Evolutionary conservation across 2,888 invertebrate species (phyloP).

Genomic region (Pseudococcus longispinus): DNA sequence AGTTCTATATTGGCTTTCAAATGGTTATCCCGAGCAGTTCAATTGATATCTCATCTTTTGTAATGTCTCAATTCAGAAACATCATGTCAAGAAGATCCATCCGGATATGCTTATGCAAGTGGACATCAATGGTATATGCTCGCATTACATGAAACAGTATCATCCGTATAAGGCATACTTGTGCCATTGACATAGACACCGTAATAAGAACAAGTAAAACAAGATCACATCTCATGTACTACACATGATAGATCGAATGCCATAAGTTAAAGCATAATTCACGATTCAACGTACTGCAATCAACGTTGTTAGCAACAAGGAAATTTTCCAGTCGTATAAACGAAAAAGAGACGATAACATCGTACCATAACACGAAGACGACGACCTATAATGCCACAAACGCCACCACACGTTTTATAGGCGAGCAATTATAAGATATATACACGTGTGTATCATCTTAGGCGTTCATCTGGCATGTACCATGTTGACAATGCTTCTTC

Average conservation of each 20-base stretch:
- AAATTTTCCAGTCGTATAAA: neutral
- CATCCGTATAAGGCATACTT: neutral
- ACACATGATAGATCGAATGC: neutral
- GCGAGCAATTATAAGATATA: neutral
- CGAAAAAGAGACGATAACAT: neutral
- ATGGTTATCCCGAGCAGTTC: too few species aligned
- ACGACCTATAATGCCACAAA: neutral
- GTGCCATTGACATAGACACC: neutral
- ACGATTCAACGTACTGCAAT: neutral
- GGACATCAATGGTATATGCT: neutral
- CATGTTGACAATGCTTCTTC: neutral
- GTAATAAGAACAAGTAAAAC: neutral
- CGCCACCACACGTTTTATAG: slow-evolving; percentile 7
- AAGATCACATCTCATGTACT: neutral
- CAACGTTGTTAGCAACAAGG: neutral
- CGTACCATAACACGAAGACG: neutral
- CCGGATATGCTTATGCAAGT: neutral
- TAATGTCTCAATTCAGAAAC: neutral
- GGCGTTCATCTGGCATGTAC: neutral
- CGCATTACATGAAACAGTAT: neutral
- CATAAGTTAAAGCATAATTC: neutral
- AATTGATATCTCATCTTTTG: too few species aligned
- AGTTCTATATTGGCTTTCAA: too few species aligned
- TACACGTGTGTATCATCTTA: slow-evolving; percentile 17
- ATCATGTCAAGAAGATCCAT: neutral